Base-by-base conservation (phyloP, 2,113 vertebrate species). In the Pantherophis guttatus region DNA sequence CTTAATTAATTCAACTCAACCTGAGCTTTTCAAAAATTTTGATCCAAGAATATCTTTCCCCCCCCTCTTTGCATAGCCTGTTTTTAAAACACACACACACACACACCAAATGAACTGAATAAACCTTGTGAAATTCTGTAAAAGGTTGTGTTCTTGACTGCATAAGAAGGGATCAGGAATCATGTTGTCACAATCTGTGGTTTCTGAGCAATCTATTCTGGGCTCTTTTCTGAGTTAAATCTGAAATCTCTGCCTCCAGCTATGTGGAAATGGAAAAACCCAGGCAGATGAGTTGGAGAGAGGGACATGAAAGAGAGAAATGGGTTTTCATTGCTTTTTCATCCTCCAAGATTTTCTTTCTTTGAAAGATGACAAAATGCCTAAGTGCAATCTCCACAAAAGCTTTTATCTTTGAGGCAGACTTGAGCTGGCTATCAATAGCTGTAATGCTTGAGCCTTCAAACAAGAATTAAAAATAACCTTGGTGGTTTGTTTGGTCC, bases 391-490 rank as follows among this genome's bases (percentile, higher is more conserved):
- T 89, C 90, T 88, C 87, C 91, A 94, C 91, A 87, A 95, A 86
- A n/a, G 89, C 89, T 93, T 94, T 93, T 53, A 96, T 93, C 94
- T 95, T 89, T 85, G 54, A 91, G 91, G 65, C 19, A 1, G 75
- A 95, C 89, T 90, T 91, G 90, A 96, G 85, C 90, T 93, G 91
- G 90, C 92, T 94, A 90, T 70, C 90, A 91, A 93, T 86, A 95
- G 92, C 87, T 94, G 29, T 92, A 96, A 97, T 97, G 95, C 97
- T 94, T n/a, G 88, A 33, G 29, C 86, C 86, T 95, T 95, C 96
- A 95, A 95, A 86, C 90, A 24, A 58, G 21, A 87, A 58, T 57
- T 93, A 62, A 95, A 93, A 50, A 91, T 86, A 88, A 91, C 93
- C 48, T 8, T 55, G 2, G 57, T 94, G 75, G 33, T 70, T 93